A percentile compares a stretch with the other conserved stretches of the same genome.
phyloP scores from a whole-genome alignment of 2,888 invertebrate genomes.

The Lasioglossum vierecki region DNA sequence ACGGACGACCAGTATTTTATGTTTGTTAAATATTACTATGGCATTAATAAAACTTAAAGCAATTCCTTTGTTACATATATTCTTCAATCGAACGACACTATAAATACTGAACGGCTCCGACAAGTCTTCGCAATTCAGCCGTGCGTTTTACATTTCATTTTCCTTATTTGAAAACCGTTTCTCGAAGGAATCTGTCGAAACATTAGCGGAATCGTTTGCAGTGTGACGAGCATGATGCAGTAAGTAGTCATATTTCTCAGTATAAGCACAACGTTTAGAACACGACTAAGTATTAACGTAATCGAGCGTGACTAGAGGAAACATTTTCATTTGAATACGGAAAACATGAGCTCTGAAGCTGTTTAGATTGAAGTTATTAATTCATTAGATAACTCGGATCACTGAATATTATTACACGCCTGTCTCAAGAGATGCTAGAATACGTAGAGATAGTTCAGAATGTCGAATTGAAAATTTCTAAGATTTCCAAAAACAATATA shows the following conservation, averaged over 20 bases:
- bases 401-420: neutral
- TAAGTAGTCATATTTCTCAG: slow-evolving; percentile 35
- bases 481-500: neutral
- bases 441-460: neutral
- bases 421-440: neutral
- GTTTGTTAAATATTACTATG: neutral
- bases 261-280: neutral
- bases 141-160: neutral
- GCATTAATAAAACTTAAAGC: slow-evolving; percentile 6
- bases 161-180: slow-evolving; percentile 1
- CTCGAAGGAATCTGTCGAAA: neutral
- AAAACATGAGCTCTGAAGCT: neutral
- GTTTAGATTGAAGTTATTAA: neutral
- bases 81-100: neutral
- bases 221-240: slow-evolving; percentile 14
- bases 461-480: neutral
- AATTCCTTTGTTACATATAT: neutral
- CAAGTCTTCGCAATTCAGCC: neutral
- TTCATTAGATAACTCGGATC: neutral
- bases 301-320: neutral
- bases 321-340: neutral
- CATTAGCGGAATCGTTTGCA: neutral
- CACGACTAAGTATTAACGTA: neutral
- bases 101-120: neutral
- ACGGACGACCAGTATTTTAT: slow-evolving; percentile 8